A percentile compares a stretch with the other conserved stretches of the same genome.
Evolutionary conservation across 2,888 invertebrate genomes (phyloP).

Genomic region (Sesamia inferens): DNA sequence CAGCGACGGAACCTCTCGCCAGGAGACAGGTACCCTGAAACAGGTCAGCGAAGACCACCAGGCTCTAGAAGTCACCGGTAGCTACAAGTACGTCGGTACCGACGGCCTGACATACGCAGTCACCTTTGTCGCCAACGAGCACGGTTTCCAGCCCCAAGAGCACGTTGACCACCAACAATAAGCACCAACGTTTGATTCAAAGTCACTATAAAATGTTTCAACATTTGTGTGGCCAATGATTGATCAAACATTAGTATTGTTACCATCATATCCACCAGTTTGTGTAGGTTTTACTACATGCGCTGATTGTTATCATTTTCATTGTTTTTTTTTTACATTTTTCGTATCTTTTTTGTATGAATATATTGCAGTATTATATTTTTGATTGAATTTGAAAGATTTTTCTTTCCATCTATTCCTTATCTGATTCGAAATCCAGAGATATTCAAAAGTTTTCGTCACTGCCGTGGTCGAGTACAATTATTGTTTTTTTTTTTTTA

Average conservation of each 20-base stretch:
- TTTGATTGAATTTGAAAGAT: slow-evolving; percentile 26
- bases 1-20: slow-evolving; percentile 87
- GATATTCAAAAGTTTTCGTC: background rate
- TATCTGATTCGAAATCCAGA: background rate
- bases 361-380: slow-evolving; percentile 59
- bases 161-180: slow-evolving; percentile 77
- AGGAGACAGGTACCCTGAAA: slow-evolving; percentile 88
- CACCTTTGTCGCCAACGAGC: slow-evolving; percentile 89
- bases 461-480: background rate
- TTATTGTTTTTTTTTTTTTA: no score
- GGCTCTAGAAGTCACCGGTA: slow-evolving; percentile 87
- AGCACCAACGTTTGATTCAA: slow-evolving; percentile 45
- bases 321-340: slow-evolving; percentile 51
- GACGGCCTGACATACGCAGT: slow-evolving; percentile 89
- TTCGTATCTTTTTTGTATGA: slow-evolving; percentile 57
- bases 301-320: slow-evolving; percentile 47
- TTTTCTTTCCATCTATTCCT: background rate
- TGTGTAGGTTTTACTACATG: slow-evolving; percentile 80
- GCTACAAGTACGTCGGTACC: slow-evolving; percentile 88
- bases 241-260: slow-evolving; percentile 38
- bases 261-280: slow-evolving; percentile 32
- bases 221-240: slow-evolving; percentile 45
- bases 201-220: slow-evolving; percentile 41
- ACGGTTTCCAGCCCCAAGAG: slow-evolving; percentile 89
- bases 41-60: slow-evolving; percentile 87